A percentile compares a stretch with the other conserved stretches of the same genome.
These are phyloP conservation scores for Gonatopus flavifemur DNA, from an alignment of 1,140 invertebrate genomes.

Conservation along the genomic window DNA sequence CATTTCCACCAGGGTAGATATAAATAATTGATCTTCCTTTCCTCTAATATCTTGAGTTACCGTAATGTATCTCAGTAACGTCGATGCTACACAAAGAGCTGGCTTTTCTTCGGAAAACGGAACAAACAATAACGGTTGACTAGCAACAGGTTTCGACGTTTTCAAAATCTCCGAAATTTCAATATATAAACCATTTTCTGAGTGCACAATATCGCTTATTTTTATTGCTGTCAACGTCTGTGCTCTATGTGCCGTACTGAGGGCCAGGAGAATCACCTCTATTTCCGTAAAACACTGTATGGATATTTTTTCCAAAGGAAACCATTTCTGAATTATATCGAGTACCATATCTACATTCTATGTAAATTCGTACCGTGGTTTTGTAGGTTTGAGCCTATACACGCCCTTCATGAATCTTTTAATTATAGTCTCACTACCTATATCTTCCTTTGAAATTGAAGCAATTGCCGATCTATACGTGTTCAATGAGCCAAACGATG, in stretches of 20 bases:
- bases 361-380: conserved; percentile 31
- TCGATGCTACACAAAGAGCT: background rate
- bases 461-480: conserved; percentile 23
- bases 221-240: background rate
- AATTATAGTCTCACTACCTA: conserved; percentile 12
- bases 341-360: too few relatives aligned
- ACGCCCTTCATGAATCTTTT: conserved; percentile 32
- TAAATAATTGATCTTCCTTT: too few relatives aligned
- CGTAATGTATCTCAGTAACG: background rate
- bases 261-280: background rate
- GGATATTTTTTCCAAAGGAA: too few relatives aligned
- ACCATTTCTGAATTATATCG: too few relatives aligned
- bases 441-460: conserved; percentile 15
- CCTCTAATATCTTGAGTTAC: background rate
- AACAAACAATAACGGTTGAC: background rate
- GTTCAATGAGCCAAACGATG: conserved; percentile 25
- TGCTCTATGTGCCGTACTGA: background rate
- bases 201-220: background rate
- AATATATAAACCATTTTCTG: background rate
- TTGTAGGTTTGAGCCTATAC: conserved; percentile 20
- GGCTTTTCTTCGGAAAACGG: background rate
- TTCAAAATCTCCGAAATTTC: background rate
- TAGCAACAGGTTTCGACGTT: background rate
- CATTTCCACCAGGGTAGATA: too few relatives aligned
- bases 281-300: too few relatives aligned